These are phyloP conservation scores for Meleagris gallopavo DNA, from an alignment of 2,113 vertebrate species.

Conservation along the genomic window DNA sequence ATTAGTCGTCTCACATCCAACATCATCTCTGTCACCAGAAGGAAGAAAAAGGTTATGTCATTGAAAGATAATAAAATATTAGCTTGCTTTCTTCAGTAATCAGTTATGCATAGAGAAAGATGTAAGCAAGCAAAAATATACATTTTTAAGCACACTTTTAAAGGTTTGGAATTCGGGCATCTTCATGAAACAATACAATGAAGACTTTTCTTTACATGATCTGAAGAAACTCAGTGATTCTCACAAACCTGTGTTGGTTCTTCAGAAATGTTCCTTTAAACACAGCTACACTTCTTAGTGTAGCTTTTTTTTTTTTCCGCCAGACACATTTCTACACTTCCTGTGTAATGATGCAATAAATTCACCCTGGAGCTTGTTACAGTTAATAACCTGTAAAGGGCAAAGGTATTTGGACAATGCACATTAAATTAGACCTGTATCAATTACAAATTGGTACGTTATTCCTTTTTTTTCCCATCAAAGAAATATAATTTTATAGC, in stretches of 20 bases:
- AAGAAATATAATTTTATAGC: neutral
- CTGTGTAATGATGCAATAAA: conserved; percentile 52
- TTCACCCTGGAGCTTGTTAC: conserved; percentile 42
- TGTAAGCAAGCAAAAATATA: neutral
- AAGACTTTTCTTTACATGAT: neutral
- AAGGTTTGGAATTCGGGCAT: neutral
- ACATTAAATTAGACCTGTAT: conserved; percentile 50
- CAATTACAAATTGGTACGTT: neutral
- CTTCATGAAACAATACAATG: neutral
- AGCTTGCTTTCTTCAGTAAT: neutral
- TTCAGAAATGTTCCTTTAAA: conserved; percentile 11
- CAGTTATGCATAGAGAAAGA: neutral
- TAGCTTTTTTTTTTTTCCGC: neutral
- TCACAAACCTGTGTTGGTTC: neutral
- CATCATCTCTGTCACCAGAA: neutral
- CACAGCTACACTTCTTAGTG: neutral
- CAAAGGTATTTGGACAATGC: conserved; percentile 60
- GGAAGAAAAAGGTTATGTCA: neutral
- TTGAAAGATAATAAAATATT: neutral
- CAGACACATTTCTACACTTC: neutral
- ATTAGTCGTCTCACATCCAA: fast-evolving
- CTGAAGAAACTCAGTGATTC: neutral
- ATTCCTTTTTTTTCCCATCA: conserved; percentile 51
- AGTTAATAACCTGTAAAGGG: conserved; percentile 66
- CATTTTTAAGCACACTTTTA: neutral